phyloP scores from a whole-genome alignment of 1,140 invertebrate species.

The Campoletis sonorensis region DNA sequence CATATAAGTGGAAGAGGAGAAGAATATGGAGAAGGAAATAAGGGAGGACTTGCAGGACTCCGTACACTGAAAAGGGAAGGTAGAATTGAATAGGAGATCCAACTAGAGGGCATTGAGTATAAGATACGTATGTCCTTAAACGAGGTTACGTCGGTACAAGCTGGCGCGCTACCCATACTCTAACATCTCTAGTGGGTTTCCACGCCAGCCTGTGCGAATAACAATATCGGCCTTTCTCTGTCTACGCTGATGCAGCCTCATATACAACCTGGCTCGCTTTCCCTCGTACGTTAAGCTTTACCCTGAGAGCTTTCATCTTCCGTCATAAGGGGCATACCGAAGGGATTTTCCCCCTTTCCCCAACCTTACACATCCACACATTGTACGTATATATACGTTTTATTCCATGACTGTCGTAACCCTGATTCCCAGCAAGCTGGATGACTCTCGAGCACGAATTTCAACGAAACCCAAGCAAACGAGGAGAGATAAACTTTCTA shows the following conservation, averaged over 20 bases:
- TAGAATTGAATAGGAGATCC: constrained; percentile 33
- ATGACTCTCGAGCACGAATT: constrained; percentile 33
- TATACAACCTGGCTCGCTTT: constrained; percentile 10
- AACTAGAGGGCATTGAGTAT: constrained; percentile 18
- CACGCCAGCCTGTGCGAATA: constrained; percentile 39
- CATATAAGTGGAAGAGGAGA: not conserved
- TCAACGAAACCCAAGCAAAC: constrained; percentile 17
- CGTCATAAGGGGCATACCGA: not conserved
- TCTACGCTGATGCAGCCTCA: not conserved
- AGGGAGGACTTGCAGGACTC: not conserved
- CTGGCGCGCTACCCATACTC: constrained; percentile 41
- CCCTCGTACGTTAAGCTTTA: constrained; percentile 24
- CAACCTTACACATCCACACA: not conserved
- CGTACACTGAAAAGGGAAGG: constrained; percentile 13
- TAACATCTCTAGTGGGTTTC: not conserved
- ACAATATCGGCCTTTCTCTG: constrained; percentile 35
- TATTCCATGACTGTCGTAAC: constrained; percentile 20
- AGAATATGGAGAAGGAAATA: not conserved
- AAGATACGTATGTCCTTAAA: constrained; percentile 48
- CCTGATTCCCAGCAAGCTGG: constrained; percentile 30
- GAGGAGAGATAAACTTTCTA: constrained; percentile 19
- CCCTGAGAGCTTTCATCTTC: constrained; percentile 34
- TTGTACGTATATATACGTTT: constrained; percentile 26
- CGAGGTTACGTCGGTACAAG: constrained; percentile 46
- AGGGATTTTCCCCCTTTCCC: not conserved